A percentile compares a stretch with the other conserved stretches of the same genome.
Conservation (phyloP, 2,797 vertebrate species). For the Hydrolagus colliei region DNA sequence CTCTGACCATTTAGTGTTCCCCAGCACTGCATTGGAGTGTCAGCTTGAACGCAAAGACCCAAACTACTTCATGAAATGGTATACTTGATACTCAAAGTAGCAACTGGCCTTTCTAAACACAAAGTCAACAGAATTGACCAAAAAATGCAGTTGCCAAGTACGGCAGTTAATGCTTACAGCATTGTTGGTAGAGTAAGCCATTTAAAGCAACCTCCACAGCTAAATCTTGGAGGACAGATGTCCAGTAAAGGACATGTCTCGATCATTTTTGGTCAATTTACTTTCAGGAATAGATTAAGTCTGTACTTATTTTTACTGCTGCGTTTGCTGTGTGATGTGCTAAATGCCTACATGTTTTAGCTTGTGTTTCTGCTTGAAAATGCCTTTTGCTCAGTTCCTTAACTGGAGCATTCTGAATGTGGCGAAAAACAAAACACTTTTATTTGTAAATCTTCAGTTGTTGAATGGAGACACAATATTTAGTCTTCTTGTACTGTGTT, state of each 20-base stretch:
- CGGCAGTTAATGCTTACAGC: no score
- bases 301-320: neutral
- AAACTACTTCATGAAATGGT: neutral
- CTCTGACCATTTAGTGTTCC: no score
- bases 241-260: no score
- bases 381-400: neutral
- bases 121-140: slow-evolving; percentile 10
- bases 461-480: neutral
- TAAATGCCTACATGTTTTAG: neutral
- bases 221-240: neutral
- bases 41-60: no score
- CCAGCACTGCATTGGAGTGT: no score
- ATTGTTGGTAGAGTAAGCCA: neutral
- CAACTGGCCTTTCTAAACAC: neutral
- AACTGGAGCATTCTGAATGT: neutral
- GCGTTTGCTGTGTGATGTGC: no score
- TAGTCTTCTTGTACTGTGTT: neutral
- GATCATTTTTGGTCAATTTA: neutral
- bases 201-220: neutral
- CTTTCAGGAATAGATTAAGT: neutral
- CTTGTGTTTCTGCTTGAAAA: neutral
- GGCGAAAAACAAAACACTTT: neutral
- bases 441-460: neutral
- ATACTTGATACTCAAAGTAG: neutral
- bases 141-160: no score